phyloP scores from a whole-genome alignment of 2,113 vertebrate species.

The Spermophilus dauricus region DNA sequence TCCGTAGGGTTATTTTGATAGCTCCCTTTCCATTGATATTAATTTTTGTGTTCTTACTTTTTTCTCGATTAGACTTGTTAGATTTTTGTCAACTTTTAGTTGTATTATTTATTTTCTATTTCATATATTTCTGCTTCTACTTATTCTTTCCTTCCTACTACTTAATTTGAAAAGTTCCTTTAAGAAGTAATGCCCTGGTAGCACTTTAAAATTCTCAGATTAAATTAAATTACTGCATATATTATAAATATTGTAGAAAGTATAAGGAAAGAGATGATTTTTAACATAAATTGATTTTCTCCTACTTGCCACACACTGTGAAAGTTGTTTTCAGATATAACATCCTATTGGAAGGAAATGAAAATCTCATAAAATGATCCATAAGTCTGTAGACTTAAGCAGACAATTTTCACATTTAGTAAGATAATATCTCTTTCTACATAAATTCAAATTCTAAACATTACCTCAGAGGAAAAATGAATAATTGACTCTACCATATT shows the following conservation, averaged over 20 bases:
- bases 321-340: neutral
- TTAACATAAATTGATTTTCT: neutral
- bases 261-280: neutral
- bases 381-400: neutral
- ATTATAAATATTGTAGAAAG: neutral
- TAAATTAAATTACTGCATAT: conserved; percentile 4
- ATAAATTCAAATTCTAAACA: neutral
- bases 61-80: no score
- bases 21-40: no score
- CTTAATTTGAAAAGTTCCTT: neutral
- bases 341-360: neutral
- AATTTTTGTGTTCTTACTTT: no score
- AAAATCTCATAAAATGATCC: neutral
- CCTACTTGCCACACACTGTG: neutral
- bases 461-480: neutral
- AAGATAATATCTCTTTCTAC: neutral
- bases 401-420: neutral
- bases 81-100: no score
- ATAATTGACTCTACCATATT: neutral
- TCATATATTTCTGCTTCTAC: no score
- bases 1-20: no score
- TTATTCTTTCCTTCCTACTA: no score
- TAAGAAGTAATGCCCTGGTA: neutral
- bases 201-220: conserved; percentile 16
- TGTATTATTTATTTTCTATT: no score